These are phyloP conservation scores for Teinopalpus imperialis DNA, from an alignment of 2,888 invertebrate species.

Conservation along the genomic window DNA sequence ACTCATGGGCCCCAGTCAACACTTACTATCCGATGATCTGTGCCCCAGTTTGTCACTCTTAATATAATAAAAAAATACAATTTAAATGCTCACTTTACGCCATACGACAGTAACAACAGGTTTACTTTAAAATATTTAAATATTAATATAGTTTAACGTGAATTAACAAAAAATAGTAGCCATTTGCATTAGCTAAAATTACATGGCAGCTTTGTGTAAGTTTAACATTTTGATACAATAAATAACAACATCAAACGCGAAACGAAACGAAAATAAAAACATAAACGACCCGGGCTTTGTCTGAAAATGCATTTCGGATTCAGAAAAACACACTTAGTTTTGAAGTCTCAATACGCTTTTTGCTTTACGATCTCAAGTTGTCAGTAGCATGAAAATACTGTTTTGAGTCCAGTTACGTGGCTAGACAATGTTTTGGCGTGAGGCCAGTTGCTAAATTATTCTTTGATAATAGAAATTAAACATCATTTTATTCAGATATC, in stretches of 20 bases:
- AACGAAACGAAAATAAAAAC: constrained; percentile 13
- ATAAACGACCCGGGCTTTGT: constrained; percentile 9
- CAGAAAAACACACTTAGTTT: constrained; percentile 24
- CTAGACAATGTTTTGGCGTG: constrained; percentile 16
- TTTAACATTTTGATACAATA: constrained; percentile 16
- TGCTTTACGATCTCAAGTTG: constrained; percentile 14
- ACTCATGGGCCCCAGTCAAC: too few species aligned
- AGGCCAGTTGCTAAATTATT: constrained; percentile 20
- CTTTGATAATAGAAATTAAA: constrained; percentile 25
- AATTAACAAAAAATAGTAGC: too few species aligned
- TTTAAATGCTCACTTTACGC: too few species aligned
- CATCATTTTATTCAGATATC: constrained; percentile 3
- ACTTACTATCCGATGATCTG: too few species aligned
- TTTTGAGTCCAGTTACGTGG: constrained; percentile 7
- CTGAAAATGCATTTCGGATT: constrained; percentile 22
- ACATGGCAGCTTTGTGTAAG: constrained; percentile 13
- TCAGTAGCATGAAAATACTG: constrained; percentile 8
- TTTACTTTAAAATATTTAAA: too few species aligned
- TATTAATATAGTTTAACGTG: too few species aligned
- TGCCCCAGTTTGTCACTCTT: too few species aligned
- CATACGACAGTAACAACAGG: too few species aligned
- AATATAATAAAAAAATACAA: too few species aligned
- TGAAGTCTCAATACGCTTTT: constrained; percentile 24
- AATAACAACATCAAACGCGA: constrained; percentile 15
- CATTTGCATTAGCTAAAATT: too few species aligned